Evolutionary conservation across 2,888 invertebrate genomes (phyloP).

Genomic region (Leucophora obtusa): DNA sequence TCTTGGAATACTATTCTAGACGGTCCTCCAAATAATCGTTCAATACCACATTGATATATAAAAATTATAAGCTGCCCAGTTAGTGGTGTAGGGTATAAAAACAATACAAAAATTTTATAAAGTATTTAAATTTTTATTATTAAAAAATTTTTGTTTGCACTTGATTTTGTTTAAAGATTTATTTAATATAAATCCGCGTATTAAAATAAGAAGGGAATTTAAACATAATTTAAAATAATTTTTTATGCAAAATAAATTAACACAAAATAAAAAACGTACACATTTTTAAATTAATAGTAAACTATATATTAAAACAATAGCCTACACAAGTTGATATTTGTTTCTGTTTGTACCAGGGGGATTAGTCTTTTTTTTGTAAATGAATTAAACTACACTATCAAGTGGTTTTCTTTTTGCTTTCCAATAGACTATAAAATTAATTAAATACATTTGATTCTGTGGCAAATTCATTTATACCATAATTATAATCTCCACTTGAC

Average conservation of each 20-base stretch:
- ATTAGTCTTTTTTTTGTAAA: constrained; percentile 4
- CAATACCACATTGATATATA: no score
- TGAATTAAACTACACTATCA: neutral
- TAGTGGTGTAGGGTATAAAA: no score
- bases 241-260: constrained; percentile 26
- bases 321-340: constrained; percentile 20
- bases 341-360: constrained; percentile 42
- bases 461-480: constrained; percentile 53
- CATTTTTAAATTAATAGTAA: constrained; percentile 27
- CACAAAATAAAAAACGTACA: constrained; percentile 22
- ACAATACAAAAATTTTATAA: no score
- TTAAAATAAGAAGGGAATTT: constrained; percentile 4
- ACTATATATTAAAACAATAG: constrained; percentile 31
- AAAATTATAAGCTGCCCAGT: no score
- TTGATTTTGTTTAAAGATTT: constrained; percentile 24
- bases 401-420: neutral
- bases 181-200: constrained; percentile 29
- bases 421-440: constrained; percentile 18
- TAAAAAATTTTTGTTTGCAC: constrained; percentile 47
- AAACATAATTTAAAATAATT: constrained; percentile 12
- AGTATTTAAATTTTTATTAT: no score
- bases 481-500: constrained; percentile 49
- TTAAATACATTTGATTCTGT: constrained; percentile 62
- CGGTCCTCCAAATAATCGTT: no score
- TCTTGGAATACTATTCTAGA: no score